Evolutionary conservation across 2,888 invertebrate genomes (phyloP).

Genomic region (Ptychoptera albimana): DNA sequence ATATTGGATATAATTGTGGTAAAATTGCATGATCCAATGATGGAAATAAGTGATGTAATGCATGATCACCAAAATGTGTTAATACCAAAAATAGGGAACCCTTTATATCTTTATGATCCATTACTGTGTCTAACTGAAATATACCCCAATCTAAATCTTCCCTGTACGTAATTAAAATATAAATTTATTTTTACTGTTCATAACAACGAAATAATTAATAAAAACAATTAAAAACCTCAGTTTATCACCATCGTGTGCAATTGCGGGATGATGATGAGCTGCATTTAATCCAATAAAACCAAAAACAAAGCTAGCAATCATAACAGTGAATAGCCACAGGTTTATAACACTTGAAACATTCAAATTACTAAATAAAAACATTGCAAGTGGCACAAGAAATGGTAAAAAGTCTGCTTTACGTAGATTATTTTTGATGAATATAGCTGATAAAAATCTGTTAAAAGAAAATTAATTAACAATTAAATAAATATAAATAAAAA

Average conservation of each 20-base stretch:
- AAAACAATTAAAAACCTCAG: conserved; percentile 32
- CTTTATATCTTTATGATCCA: conserved; percentile 51
- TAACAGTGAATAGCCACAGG: conserved; percentile 38
- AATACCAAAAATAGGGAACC: conserved; percentile 48
- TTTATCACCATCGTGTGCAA: conserved; percentile 64
- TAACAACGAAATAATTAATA: not conserved
- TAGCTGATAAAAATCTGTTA: conserved; percentile 12
- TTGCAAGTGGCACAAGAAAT: conserved; percentile 28
- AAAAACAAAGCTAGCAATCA: conserved; percentile 43
- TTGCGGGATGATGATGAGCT: conserved; percentile 64
- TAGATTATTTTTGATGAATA: conserved; percentile 18
- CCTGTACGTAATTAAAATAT: conserved; percentile 8
- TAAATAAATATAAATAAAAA: not conserved
- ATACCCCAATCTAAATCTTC: conserved; percentile 57
- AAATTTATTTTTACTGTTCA: not conserved
- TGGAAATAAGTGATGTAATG: conserved; percentile 66
- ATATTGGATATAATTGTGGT: conserved; percentile 43
- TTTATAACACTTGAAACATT: conserved; percentile 17
- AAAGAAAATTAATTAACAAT: not conserved
- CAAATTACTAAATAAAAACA: conserved; percentile 26
- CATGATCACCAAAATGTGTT: conserved; percentile 62
- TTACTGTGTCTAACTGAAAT: conserved; percentile 55
- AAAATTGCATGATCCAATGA: conserved; percentile 62
- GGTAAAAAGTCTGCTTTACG: conserved; percentile 30
- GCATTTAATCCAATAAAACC: conserved; percentile 49